Conservation (phyloP, 2,888 invertebrate genomes). For the Oscheius sp. region DNA sequence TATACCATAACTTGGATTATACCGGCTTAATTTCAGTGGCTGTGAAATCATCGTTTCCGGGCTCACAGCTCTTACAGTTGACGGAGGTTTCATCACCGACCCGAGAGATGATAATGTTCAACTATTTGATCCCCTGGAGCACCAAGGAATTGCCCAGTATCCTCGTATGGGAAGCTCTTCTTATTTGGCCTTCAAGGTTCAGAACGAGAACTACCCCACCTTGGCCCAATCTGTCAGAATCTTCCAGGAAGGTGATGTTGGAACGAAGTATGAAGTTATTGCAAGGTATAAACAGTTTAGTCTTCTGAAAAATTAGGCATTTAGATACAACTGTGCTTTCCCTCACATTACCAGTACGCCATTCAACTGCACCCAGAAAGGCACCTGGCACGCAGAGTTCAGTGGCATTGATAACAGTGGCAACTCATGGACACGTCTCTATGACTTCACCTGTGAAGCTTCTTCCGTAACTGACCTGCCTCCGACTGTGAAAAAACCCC, state of each 20-base stretch:
- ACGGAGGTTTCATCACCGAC: slow-evolving; percentile 63
- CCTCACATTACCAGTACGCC: slow-evolving; percentile 46
- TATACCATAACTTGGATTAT: too few relatives aligned
- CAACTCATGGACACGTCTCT: slow-evolving; percentile 59
- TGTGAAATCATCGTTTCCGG: slow-evolving; percentile 50
- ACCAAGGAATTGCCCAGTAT: slow-evolving; percentile 52
- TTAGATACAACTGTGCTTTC: slow-evolving; percentile 58
- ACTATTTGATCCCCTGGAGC: slow-evolving; percentile 33
- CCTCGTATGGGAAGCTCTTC: slow-evolving; percentile 38
- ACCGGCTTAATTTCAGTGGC: slow-evolving; percentile 37
- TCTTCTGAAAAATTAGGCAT: not conserved
- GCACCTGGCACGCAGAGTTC: slow-evolving; percentile 51
- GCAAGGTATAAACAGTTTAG: slow-evolving; percentile 34
- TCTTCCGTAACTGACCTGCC: slow-evolving; percentile 33
- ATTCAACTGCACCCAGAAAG: slow-evolving; percentile 51
- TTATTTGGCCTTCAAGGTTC: slow-evolving; percentile 47
- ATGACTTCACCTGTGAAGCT: slow-evolving; percentile 58
- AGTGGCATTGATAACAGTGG: slow-evolving; percentile 57
- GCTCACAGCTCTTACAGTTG: slow-evolving; percentile 49
- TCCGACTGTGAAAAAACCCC: slow-evolving; percentile 17
- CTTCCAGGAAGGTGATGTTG: slow-evolving; percentile 42
- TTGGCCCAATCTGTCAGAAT: slow-evolving; percentile 46
- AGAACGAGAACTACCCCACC: slow-evolving; percentile 47
- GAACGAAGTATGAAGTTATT: slow-evolving; percentile 38
- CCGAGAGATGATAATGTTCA: slow-evolving; percentile 55